Conservation (phyloP, 2,797 vertebrate genomes). For the Gallinago stenura region DNA sequence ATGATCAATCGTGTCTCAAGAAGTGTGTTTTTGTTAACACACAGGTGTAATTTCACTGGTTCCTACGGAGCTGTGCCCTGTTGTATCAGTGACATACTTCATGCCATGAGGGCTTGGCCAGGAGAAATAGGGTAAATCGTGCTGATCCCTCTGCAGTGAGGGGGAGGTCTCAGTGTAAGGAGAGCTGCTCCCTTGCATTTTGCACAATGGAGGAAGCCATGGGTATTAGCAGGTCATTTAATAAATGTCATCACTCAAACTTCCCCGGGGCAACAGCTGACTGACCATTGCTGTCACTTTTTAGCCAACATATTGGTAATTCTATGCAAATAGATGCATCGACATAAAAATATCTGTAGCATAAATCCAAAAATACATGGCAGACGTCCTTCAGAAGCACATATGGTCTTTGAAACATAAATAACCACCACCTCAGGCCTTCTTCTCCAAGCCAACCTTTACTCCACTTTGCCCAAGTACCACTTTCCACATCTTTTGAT, state of each 20-base stretch:
- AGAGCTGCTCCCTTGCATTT: neutral
- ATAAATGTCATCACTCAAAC: neutral
- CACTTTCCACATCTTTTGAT: neutral
- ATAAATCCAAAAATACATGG: neutral
- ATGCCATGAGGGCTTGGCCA: neutral
- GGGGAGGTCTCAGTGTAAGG: accelerated
- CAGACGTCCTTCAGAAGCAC: neutral
- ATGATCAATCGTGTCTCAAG: neutral
- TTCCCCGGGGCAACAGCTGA: neutral
- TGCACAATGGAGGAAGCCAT: neutral
- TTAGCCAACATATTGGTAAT: neutral
- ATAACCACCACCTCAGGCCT: neutral
- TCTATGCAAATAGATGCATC: neutral
- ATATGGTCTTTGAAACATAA: neutral
- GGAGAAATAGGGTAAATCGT: neutral
- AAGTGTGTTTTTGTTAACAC: neutral
- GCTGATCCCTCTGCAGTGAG: neutral
- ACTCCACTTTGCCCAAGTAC: neutral
- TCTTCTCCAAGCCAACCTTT: neutral
- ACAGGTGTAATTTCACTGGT: neutral
- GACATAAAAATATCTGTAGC: neutral
- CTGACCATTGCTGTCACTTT: neutral
- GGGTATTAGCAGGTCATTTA: neutral
- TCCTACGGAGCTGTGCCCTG: neutral
- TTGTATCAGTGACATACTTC: neutral